phyloP scores from a whole-genome alignment of 1,140 invertebrate genomes.

The Hydropsyche tenuis region DNA sequence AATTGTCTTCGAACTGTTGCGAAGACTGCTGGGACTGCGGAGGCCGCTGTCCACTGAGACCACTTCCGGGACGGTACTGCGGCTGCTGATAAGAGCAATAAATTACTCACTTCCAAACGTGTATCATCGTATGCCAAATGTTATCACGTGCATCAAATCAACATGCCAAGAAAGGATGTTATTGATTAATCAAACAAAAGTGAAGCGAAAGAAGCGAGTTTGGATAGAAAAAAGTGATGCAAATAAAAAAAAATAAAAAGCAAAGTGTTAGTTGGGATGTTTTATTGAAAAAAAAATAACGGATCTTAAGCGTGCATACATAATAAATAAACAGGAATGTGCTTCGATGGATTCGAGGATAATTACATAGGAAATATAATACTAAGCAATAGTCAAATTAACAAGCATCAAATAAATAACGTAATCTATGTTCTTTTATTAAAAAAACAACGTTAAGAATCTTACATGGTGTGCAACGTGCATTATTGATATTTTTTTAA shows the following conservation, averaged over 20 bases:
- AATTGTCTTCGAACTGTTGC: conserved; percentile 46
- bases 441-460: background rate
- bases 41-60: conserved; percentile 36
- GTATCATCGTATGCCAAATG: too few species aligned
- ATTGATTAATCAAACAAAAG: background rate
- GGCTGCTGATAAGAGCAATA: conserved; percentile 42
- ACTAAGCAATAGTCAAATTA: too few species aligned
- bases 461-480: too few species aligned
- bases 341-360: too few species aligned
- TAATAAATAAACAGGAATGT: too few species aligned
- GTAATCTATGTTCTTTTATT: background rate
- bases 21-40: conserved; percentile 26
- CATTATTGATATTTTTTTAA: too few species aligned
- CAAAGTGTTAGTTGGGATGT: background rate
- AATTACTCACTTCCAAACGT: background rate
- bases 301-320: background rate
- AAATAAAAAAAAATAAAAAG: conserved; percentile 13
- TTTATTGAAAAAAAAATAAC: background rate
- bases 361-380: too few species aligned
- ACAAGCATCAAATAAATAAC: too few species aligned
- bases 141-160: too few species aligned
- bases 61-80: conserved; percentile 43
- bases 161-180: background rate
- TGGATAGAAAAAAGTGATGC: background rate
- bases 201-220: background rate